Evolutionary conservation across 92 coral and sea anemone genomes (phyloP).

Genomic region (Phenganax stokvisi): DNA sequence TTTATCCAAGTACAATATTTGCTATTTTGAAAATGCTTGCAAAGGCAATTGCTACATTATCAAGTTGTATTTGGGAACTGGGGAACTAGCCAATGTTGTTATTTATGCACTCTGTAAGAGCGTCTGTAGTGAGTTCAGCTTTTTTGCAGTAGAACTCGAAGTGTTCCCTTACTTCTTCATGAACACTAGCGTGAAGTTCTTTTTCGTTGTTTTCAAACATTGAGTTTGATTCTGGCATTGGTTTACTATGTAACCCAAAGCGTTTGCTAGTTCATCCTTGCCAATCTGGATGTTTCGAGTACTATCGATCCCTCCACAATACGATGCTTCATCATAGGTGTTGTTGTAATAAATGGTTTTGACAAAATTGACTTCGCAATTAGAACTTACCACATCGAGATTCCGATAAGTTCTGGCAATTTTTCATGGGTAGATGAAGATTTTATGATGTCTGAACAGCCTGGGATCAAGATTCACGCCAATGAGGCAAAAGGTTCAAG

Average conservation of each 20-base stretch:
- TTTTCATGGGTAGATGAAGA: no score
- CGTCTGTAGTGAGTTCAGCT: neutral
- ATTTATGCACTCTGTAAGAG: neutral
- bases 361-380: neutral
- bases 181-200: neutral
- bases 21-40: neutral
- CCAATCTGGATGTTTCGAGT: neutral
- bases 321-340: neutral
- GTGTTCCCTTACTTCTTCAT: neutral
- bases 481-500: no score
- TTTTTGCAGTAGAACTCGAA: neutral
- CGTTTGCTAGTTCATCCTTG: neutral
- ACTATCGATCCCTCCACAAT: neutral
- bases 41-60: neutral
- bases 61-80: constrained; percentile 3
- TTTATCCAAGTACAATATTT: neutral
- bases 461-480: no score
- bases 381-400: no score
- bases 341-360: neutral
- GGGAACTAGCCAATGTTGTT: neutral
- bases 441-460: no score
- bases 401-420: no score
- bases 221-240: neutral
- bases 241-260: neutral
- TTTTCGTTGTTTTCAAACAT: neutral